Evolutionary conservation across 2,888 invertebrate genomes (phyloP).

Genomic region (Incurvaria masculella): DNA sequence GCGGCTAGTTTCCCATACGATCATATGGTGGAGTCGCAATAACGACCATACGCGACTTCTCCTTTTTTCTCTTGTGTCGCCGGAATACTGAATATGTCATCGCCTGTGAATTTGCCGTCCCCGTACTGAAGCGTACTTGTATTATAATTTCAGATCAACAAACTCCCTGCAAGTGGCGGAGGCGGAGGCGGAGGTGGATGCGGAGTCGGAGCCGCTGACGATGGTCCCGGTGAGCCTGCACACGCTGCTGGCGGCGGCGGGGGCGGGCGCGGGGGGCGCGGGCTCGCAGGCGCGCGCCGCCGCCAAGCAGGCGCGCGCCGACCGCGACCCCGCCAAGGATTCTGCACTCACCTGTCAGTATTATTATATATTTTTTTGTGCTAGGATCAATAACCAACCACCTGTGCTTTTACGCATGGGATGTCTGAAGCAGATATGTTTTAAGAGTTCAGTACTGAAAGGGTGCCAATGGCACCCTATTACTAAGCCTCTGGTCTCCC

Average conservation of each 20-base stretch:
- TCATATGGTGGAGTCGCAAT: too few species aligned
- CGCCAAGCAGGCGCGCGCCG: slow-evolving; percentile 25
- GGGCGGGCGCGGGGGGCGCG: slow-evolving; percentile 15
- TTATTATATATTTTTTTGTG: too few species aligned
- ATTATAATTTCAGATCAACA: slow-evolving; percentile 29
- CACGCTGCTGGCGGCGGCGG: slow-evolving; percentile 35
- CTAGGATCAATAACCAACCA: too few species aligned
- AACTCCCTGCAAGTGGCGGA: slow-evolving; percentile 29
- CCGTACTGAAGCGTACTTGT: background rate
- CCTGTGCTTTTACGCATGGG: too few species aligned
- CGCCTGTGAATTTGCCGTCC: too few species aligned
- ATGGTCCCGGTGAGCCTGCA: slow-evolving; percentile 44
- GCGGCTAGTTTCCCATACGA: too few species aligned
- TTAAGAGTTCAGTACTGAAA: too few species aligned
- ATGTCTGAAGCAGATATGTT: too few species aligned
- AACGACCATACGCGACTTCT: too few species aligned
- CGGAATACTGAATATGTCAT: background rate
- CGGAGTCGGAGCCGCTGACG: slow-evolving; percentile 25
- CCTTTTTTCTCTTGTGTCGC: background rate
- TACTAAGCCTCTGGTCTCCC: too few species aligned
- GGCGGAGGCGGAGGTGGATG: slow-evolving; percentile 10
- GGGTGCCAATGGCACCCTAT: too few species aligned
- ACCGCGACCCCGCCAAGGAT: slow-evolving; percentile 30
- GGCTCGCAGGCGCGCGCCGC: slow-evolving; percentile 11
- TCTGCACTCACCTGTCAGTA: slow-evolving; percentile 27